Evolutionary conservation across 2,888 invertebrate species (phyloP), one percentile per base, ranked within the genome.

Genomic region (Melipona beecheii): DNA sequence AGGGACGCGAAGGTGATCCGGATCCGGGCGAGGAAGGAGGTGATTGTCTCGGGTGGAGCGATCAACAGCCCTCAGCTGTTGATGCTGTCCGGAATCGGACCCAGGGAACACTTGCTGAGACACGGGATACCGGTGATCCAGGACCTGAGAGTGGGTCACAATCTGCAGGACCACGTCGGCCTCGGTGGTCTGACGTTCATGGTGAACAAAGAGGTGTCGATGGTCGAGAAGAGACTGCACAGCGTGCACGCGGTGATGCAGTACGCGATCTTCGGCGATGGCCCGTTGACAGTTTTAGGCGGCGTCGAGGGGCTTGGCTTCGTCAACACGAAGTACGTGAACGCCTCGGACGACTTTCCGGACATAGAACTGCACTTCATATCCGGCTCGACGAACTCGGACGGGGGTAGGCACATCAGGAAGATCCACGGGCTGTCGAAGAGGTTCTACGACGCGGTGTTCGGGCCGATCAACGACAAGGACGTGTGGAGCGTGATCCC

Each of bases 31-130:
- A 96, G 96, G 54, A 98, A 97, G 93, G 98, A 98, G 94, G 97
- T 99, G 0, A 97, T 99, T 71, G 93, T 99, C 2, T 98, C 98
- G 0, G 98, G 97, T 0, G 99, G 99, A 0, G 96, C 99, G 0
- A 96, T 99, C 0, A 99, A 99, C 93, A 97, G 99, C 0, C 98
- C 99, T 0, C 99, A 99, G 93, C 92, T 99, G 3, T 94, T 99
- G 60, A 98, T 99, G 98, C 94, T 99, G 0, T 98, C 98, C 15
- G 99, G 99, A 0, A 96, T 99, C 19, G 98, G 98, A 0, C 97
- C 97, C 0, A 95, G 96, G 73, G 96, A 96, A 31, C 97, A 98
- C 90, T 92, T 98, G 78, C 95, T 95, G n/a, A 96, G 97, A 89
- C 96, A 97, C 89, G 95, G 96, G 74, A 98, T 98, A 88, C 97